phyloP scores from a whole-genome alignment of 2,113 vertebrate species.

The Sinocyclocheilus maitianheensis region DNA sequence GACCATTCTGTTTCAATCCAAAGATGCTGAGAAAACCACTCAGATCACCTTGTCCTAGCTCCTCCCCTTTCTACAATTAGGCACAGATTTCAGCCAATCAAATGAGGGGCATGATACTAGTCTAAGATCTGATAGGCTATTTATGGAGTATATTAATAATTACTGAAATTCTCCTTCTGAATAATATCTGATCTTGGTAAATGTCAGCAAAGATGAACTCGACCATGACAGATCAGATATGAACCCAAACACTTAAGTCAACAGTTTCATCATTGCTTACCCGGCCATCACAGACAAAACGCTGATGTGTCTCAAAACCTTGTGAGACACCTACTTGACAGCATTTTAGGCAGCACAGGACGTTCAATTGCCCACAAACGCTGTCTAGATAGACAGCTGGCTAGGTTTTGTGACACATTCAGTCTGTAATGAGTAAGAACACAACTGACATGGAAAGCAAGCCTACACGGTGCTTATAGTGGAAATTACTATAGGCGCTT shows the following conservation, averaged over 20 bases:
- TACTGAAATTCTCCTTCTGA: neutral
- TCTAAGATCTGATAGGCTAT: neutral
- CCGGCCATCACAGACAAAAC: neutral
- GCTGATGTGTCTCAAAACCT: neutral
- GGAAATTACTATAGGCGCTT: constrained; percentile 51
- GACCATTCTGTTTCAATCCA: neutral
- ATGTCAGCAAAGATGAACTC: neutral
- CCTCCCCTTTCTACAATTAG: constrained; percentile 29
- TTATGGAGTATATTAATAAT: neutral
- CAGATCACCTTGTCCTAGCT: neutral
- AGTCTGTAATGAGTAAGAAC: constrained; percentile 12
- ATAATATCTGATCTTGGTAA: neutral
- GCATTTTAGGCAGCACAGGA: neutral
- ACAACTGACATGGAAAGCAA: constrained; percentile 30
- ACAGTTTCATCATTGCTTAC: neutral
- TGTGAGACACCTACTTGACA: constrained; percentile 4
- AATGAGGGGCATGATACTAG: neutral
- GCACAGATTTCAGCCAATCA: constrained; percentile 19
- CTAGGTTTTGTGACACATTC: neutral
- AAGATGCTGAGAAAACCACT: neutral
- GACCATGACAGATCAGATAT: neutral
- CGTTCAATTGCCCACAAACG: neutral
- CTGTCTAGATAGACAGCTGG: neutral
- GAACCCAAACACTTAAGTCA: constrained; percentile 12
- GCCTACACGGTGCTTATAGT: constrained; percentile 48